Evolutionary conservation across 2,888 invertebrate species (phyloP).

Genomic region (Linnaemya tessellans): DNA sequence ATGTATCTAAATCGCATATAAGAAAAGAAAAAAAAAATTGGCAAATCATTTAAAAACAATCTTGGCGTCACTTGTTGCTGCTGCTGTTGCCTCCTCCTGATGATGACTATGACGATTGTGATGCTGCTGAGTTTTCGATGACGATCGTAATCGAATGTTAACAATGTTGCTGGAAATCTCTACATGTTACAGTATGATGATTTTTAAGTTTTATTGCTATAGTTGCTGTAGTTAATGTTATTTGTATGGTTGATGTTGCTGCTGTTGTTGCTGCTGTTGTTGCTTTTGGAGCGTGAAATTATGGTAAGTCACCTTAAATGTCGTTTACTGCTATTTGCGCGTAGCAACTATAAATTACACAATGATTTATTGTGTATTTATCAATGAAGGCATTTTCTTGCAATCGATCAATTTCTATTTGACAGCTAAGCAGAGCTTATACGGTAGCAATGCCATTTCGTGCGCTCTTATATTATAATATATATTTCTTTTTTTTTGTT

Average conservation of each 20-base stretch:
- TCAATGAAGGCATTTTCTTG: slow-evolving; percentile 73
- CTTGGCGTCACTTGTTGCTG: slow-evolving; percentile 57
- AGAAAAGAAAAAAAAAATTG: neutral
- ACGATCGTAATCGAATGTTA: slow-evolving; percentile 54
- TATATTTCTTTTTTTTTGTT: neutral
- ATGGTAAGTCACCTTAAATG: slow-evolving; percentile 75
- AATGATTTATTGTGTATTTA: slow-evolving; percentile 78
- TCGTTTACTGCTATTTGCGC: slow-evolving; percentile 72
- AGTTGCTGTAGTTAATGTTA: slow-evolving; percentile 14
- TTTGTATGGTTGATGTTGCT: slow-evolving; percentile 31
- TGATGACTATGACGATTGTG: slow-evolving; percentile 18
- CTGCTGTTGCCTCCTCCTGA: slow-evolving; percentile 11
- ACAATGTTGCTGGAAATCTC: slow-evolving; percentile 47
- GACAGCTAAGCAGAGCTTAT: slow-evolving; percentile 70
- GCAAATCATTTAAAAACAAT: slow-evolving; percentile 61
- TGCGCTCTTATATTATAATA: slow-evolving; percentile 48
- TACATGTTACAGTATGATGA: slow-evolving; percentile 39
- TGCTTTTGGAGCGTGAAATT: slow-evolving; percentile 76
- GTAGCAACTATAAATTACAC: slow-evolving; percentile 76
- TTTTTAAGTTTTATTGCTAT: slow-evolving; percentile 52
- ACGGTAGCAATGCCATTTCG: slow-evolving; percentile 60
- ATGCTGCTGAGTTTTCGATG: slow-evolving; percentile 35
- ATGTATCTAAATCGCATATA: slow-evolving; percentile 31
- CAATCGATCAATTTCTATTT: slow-evolving; percentile 72
- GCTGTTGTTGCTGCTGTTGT: slow-evolving; percentile 40